phyloP scores from a whole-genome alignment of 2,113 vertebrate species.

The Malaclemys terrapin region DNA sequence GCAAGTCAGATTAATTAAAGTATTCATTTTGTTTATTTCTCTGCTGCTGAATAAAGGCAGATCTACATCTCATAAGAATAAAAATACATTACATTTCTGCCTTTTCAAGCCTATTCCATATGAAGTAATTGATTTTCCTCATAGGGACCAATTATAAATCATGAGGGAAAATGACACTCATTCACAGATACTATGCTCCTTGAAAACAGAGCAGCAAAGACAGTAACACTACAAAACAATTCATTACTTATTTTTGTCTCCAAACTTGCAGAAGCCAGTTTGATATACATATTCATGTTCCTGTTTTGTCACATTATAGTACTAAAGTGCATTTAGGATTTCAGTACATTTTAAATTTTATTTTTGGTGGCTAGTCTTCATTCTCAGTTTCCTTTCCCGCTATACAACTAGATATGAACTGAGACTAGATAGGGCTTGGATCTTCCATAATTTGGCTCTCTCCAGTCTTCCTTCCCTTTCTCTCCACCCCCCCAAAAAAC shows the following conservation, averaged over 20 bases:
- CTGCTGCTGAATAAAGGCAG: slow-evolving; percentile 68
- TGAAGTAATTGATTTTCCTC: slow-evolving; percentile 70
- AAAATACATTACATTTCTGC: slow-evolving; percentile 28
- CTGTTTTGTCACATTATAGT: background rate
- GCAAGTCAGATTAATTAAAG: slow-evolving; percentile 77
- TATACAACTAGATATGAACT: background rate
- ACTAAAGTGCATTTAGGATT: background rate
- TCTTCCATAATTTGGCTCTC: background rate
- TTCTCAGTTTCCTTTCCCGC: background rate
- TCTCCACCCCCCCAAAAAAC: background rate
- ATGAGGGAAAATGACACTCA: slow-evolving; percentile 27
- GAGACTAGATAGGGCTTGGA: background rate
- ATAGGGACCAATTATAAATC: slow-evolving; percentile 65
- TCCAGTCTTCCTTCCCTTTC: background rate
- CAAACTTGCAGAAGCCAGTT: background rate
- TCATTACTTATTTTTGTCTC: background rate
- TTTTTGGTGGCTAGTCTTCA: background rate
- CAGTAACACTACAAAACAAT: background rate
- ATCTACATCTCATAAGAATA: slow-evolving; percentile 41
- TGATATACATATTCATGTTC: background rate
- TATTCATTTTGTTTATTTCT: slow-evolving; percentile 74
- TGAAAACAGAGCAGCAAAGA: background rate
- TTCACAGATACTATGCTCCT: background rate
- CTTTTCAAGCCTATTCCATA: slow-evolving; percentile 64
- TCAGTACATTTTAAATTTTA: background rate